phyloP scores from a whole-genome alignment of 2,888 invertebrate genomes.

The Nemoura dubitans region DNA sequence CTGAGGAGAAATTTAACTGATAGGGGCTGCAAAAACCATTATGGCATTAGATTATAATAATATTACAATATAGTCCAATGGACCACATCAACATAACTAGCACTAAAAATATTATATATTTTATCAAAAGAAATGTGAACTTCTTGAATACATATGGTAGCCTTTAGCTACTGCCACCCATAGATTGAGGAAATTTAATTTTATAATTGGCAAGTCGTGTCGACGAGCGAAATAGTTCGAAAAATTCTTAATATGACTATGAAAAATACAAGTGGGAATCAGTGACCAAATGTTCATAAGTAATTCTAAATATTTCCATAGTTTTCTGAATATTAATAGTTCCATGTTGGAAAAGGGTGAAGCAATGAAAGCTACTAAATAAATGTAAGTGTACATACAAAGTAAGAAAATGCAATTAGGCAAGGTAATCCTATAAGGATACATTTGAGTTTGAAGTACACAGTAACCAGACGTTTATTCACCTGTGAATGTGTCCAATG shows the following conservation, averaged over 20 bases:
- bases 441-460: neutral
- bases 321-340: neutral
- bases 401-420: neutral
- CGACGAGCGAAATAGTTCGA: neutral
- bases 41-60: neutral
- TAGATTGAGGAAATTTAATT: neutral
- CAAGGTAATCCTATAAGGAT: neutral
- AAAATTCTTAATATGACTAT: neutral
- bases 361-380: neutral
- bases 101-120: neutral
- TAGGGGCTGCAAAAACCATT: neutral
- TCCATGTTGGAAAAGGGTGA: neutral
- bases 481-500: neutral
- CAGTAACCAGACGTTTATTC: neutral
- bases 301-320: neutral
- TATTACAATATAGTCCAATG: neutral
- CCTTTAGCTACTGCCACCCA: neutral
- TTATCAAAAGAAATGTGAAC: neutral
- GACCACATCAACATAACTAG: neutral
- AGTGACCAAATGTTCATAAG: neutral
- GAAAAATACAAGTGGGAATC: neutral
- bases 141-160: neutral
- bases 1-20: neutral
- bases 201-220: neutral
- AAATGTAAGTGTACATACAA: neutral